Evolutionary conservation across 1,140 invertebrate genomes (phyloP).

Genomic region (Chlorops oryzae): DNA sequence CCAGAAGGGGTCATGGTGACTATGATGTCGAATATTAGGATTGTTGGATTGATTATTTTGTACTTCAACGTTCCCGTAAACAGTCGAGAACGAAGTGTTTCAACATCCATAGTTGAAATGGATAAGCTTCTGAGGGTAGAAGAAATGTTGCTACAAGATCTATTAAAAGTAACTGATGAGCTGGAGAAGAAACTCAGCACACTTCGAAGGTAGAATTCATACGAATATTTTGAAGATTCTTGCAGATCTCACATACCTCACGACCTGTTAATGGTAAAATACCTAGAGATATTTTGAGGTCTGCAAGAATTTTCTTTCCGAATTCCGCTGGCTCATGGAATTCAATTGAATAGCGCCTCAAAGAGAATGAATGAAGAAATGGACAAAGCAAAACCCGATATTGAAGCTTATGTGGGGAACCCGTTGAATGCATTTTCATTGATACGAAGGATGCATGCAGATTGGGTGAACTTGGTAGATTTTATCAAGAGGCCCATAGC

Average conservation of each 20-base stretch:
- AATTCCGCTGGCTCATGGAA: no score
- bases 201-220: conserved; percentile 22
- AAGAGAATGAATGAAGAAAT: no score
- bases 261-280: no score
- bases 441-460: conserved; percentile 33
- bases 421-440: conserved; percentile 32
- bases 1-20: no score
- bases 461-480: conserved; percentile 30
- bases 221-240: no score
- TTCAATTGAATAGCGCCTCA: no score
- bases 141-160: conserved; percentile 68
- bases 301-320: no score
- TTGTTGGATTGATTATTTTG: no score
- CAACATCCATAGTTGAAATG: conserved; percentile 80
- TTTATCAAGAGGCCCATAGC: conserved; percentile 29
- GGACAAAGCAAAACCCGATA: conserved; percentile 63
- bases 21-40: no score
- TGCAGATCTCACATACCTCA: not conserved
- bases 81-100: conserved; percentile 34
- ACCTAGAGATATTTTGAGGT: not conserved
- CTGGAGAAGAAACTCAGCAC: conserved; percentile 25
- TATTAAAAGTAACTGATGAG: conserved; percentile 68
- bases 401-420: conserved; percentile 47
- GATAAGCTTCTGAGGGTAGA: conserved; percentile 83
- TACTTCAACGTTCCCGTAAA: no score